Evolutionary conservation across 2,113 vertebrate species (phyloP), one percentile per base, ranked within the genome.

Genomic region (Cyprinodon variegatus): DNA sequence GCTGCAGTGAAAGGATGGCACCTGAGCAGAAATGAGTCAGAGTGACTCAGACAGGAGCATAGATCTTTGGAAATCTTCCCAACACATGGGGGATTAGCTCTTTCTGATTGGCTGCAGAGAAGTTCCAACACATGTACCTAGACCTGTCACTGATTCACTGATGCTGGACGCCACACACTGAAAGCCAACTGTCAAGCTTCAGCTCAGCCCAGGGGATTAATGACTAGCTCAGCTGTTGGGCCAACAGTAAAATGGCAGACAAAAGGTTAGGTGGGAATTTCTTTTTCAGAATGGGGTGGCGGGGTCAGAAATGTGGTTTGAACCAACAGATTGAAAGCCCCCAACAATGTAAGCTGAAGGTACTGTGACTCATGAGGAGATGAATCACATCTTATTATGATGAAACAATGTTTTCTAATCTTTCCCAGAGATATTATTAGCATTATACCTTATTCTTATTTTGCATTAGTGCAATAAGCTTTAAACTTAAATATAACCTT

Each of bases 21-120:
- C 93, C 92, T 93, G 82, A 91, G 90, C 87, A 76, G 75, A 84
- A 92, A 86, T 91, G 91, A 94, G 83, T 91, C 86, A 90, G 78
- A 92, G 85, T 91, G 93, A 94, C 93, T 92, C 85, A 88, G 91
- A 85, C 79, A 86, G 79, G 78, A 86, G 76, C 82, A 87, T 90
- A 87, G 87, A 86, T 88, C 86, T 88, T 83, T 89, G 77, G 76
- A 79, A 86, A 80, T 65, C 88, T 70, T 90, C 66, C 76, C 72
- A 60, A 72, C 73, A 73, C 78, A 78, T 64, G 65, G 66, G 66
- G 85, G 79, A 89, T 91, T 83, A 89, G 83, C 79, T 81, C 74
- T 84, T 82, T 88, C 80, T 81, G 77, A 76, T 29, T 76, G 74
- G 81, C 41, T 76, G 41, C 80, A 65, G 72, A 85, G 66, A 65